Conservation (phyloP, 2,888 invertebrate genomes). For the Timandra comae region DNA sequence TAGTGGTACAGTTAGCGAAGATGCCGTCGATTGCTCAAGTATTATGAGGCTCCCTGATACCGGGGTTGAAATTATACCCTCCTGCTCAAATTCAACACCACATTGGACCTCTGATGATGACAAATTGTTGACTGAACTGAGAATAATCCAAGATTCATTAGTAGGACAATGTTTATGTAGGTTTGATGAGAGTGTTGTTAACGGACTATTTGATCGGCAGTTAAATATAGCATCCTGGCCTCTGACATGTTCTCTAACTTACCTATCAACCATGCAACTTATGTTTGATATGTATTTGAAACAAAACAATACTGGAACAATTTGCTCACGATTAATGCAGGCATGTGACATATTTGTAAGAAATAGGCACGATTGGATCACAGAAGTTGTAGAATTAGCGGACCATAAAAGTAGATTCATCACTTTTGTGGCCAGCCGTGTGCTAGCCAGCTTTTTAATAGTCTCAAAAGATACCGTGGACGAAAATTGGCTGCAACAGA, state of each 20-base stretch:
- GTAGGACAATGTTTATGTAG: slow-evolving; percentile 88
- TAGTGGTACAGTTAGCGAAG: slow-evolving; percentile 70
- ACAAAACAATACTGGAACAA: slow-evolving; percentile 87
- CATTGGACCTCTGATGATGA: slow-evolving; percentile 59
- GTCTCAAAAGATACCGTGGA: slow-evolving; percentile 89
- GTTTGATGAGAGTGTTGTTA: slow-evolving; percentile 81
- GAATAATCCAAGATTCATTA: slow-evolving; percentile 80
- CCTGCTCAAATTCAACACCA: slow-evolving; percentile 51
- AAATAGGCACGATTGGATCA: slow-evolving; percentile 89
- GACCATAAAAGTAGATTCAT: slow-evolving; percentile 88
- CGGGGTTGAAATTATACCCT: slow-evolving; percentile 54
- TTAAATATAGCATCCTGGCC: slow-evolving; percentile 71
- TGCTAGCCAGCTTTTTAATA: slow-evolving; percentile 88
- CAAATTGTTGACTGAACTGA: slow-evolving; percentile 68
- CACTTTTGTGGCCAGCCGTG: slow-evolving; percentile 86
- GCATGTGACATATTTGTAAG: slow-evolving; percentile 87
- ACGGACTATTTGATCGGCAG: slow-evolving; percentile 83
- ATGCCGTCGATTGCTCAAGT: slow-evolving; percentile 69
- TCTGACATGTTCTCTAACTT: slow-evolving; percentile 79
- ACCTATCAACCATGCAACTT: slow-evolving; percentile 88
- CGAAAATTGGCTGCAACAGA: slow-evolving; percentile 86
- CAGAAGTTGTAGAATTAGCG: slow-evolving; percentile 87
- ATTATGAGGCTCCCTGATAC: slow-evolving; percentile 53
- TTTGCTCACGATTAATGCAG: slow-evolving; percentile 87
- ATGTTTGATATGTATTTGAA: slow-evolving; percentile 90